Base-by-base conservation (phyloP, 1,140 invertebrate genomes). In the Chironomus tepperi region DNA sequence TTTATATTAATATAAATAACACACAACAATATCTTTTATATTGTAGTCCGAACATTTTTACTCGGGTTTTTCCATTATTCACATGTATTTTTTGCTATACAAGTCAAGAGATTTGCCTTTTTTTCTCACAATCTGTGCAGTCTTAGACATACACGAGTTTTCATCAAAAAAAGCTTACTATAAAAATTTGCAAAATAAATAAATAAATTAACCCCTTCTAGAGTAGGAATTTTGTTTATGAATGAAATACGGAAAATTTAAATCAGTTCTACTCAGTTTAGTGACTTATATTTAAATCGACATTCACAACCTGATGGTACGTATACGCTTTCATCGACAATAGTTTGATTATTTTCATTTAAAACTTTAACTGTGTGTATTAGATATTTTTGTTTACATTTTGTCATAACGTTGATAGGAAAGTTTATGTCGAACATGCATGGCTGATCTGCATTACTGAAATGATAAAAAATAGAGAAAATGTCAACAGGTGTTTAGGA, bases 301-400 rank as follows among this genome's bases (percentile, higher is more conserved):
- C 65, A 70, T 18, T 70, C 65, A 10, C 65, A 70, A 1, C 65
- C 65, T 0, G 8, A 18, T 9, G 65, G 65, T 3, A 70, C 1
- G 1, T 18, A 21, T 21, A 70, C 6, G 7, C 15, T 70, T 19
- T 21, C 16, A 21, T 70, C 65, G 16, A 9, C 16, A 19, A 70
- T 70, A 19, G 6, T 18, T 70, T 18, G 16, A 70, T 70, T 10
- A 19, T 70, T n/a, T 21, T 70, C 19, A 21, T 70, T 70, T 9
- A 16, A 21, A 19, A 21, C 6, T 70, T 70, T 70, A 0, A 70
- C 2, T 8, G 65, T 70, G 16, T 70, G 16, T 12, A 10, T 70
- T 70, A 21, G 65, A 19, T 70, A 70, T 7, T 70, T 70, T 21
- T 70, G 65, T 70, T 70, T 70, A 18, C 65, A 70, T 70, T 70